These are phyloP conservation scores for Pocota personata DNA, from an alignment of 2,888 invertebrate species.

Conservation along the genomic window DNA sequence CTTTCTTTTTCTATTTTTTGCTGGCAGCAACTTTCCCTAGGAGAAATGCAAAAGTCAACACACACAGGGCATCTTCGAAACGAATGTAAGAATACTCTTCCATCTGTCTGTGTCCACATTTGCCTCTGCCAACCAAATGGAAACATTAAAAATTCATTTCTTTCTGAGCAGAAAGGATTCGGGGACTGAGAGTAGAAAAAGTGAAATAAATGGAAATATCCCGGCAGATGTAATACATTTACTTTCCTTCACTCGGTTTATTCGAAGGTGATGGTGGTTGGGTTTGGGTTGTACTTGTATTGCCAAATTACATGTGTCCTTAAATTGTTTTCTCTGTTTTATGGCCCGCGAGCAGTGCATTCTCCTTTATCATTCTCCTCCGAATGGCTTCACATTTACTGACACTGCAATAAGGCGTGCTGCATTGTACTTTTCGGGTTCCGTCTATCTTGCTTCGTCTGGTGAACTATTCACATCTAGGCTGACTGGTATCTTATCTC, in stretches of 20 bases:
- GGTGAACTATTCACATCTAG: not conserved
- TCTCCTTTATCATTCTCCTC: not conserved
- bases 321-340: constrained; percentile 34
- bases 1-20: constrained; percentile 3
- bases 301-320: constrained; percentile 67
- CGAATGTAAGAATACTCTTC: constrained; percentile 53
- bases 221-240: constrained; percentile 42
- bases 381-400: no score
- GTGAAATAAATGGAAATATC: constrained; percentile 47
- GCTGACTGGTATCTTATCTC: not conserved
- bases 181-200: constrained; percentile 34
- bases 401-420: not conserved
- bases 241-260: constrained; percentile 36
- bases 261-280: constrained; percentile 43
- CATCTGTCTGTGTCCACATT: constrained; percentile 71
- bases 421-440: not conserved
- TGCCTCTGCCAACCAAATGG: constrained; percentile 55
- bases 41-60: constrained; percentile 67
- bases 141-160: constrained; percentile 73
- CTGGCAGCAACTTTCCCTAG: constrained; percentile 16
- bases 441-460: no score
- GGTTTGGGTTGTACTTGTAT: no score
- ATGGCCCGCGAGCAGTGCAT: constrained; percentile 34
- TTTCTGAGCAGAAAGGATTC: constrained; percentile 44
- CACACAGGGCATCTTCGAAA: constrained; percentile 56